Conservation (phyloP, 2,888 invertebrate species). For the Trimorus sp. region DNA sequence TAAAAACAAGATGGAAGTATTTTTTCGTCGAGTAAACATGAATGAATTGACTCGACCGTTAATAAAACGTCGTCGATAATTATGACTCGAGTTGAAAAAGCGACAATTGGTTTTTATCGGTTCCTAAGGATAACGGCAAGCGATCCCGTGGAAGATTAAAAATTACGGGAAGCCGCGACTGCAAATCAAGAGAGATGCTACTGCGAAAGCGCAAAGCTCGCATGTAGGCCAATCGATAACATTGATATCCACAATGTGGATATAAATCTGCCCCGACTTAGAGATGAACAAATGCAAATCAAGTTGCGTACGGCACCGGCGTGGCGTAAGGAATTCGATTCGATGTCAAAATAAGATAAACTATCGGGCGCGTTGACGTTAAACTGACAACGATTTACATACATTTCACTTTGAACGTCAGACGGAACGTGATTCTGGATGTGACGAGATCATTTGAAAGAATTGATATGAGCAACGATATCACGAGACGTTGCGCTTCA, state of each 20-base stretch:
- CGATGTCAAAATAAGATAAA: slow-evolving; percentile 65
- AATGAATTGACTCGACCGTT: too few species aligned
- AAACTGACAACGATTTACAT: slow-evolving; percentile 63
- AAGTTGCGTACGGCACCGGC: slow-evolving; percentile 51
- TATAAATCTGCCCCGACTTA: slow-evolving; percentile 63
- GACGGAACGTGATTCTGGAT: slow-evolving; percentile 35
- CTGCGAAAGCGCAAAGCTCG: slow-evolving; percentile 45
- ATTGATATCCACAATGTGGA: slow-evolving; percentile 62
- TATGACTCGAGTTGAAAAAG: slow-evolving; percentile 12
- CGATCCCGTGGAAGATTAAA: slow-evolving; percentile 35
- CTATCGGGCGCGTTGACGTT: slow-evolving; percentile 60
- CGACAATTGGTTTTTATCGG: slow-evolving; percentile 1
- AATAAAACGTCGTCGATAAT: too few species aligned
- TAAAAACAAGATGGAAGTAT: too few species aligned
- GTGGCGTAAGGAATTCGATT: slow-evolving; percentile 58
- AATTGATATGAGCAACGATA: not conserved
- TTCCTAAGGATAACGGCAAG: not conserved
- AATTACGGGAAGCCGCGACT: slow-evolving; percentile 19
- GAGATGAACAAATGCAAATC: slow-evolving; percentile 66
- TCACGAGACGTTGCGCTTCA: not conserved
- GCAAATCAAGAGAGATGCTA: slow-evolving; percentile 12
- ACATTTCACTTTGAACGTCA: slow-evolving; percentile 57
- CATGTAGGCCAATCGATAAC: slow-evolving; percentile 65
- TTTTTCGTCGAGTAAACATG: too few species aligned
- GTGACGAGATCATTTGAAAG: slow-evolving; percentile 43